Evolutionary conservation across 2,797 vertebrate genomes (phyloP), one percentile per base, ranked within the genome.

Genomic region (Sebastes nivosus): DNA sequence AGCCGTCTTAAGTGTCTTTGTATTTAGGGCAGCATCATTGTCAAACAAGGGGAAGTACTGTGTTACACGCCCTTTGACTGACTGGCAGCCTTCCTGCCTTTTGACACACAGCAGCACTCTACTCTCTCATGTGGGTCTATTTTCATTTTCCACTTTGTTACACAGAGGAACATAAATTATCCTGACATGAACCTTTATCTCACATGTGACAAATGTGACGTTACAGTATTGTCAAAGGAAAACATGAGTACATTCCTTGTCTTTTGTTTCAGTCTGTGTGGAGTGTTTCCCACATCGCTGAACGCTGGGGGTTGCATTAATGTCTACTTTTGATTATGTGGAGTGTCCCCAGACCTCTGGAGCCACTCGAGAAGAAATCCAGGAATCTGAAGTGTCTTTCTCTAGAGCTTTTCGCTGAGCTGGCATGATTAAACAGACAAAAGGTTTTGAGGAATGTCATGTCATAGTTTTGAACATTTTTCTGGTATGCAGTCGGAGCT

Each of bases 371-470:
- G 71, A 78, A 67, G 36, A 81, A 84, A 81, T 52, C 30, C 60
- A 75, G 80, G 86, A 92, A 92, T 91, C 77, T 92, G n/a, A 84
- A 90, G 89, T 50, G 84, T 80, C 72, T 67, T 80, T 25, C 54
- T 84, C 67, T 18, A 8, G 60, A 72, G 72, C 58, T 55, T 76
- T 79, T 68, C 42, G 10, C 65, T 60, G 24, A 76, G 57, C 30
- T 38, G 50, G 67, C 20, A 65, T 85, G n/a, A 79, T 72, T 82
- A 83, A 77, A 71, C n/a, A 79, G 34, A 85, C 67, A 82, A 76
- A 80, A 55, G 63, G 5, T 50, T 82, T 72, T 18, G 18, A 73
- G 72, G 61, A 82, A 73, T 72, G 18, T 34, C 59, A 46, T 30
- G 12, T 36, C 58, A 32, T 14, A 66, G 24, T 36, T 75, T 42